Percentiles rank a stretch among this genome's conserved stretches.
These are phyloP conservation scores for Forbesichthys papilliferus DNA, from an alignment of 2,113 vertebrate species.

Conservation along the genomic window DNA sequence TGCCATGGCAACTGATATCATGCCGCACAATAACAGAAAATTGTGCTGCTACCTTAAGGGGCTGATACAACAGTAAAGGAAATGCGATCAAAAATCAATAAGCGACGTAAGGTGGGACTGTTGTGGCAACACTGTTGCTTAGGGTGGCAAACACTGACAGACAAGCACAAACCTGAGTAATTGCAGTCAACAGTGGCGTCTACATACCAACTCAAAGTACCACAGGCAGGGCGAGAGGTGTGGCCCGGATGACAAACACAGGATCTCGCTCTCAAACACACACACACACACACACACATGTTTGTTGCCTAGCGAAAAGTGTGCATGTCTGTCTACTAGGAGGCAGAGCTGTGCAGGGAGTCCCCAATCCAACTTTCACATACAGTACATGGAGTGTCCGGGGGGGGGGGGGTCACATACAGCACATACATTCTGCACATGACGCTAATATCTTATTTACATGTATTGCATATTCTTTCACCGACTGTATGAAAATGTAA, in stretches of 20 bases:
- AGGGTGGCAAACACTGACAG: constrained; percentile 6
- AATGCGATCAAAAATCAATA: constrained; percentile 42
- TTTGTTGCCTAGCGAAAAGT: background rate
- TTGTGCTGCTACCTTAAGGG: constrained; percentile 32
- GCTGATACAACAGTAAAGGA: constrained; percentile 25
- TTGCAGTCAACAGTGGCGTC: constrained; percentile 31
- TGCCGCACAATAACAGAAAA: constrained; percentile 44
- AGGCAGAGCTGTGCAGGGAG: too few species aligned
- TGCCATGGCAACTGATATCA: constrained; percentile 66
- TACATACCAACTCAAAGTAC: constrained; percentile 26
- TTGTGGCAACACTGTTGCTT: constrained; percentile 16
- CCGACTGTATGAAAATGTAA: too few species aligned
- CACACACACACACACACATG: constrained; percentile 5
- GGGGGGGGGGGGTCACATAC: too few species aligned
- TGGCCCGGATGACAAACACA: background rate
- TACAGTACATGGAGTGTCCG: too few species aligned
- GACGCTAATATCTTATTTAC: too few species aligned
- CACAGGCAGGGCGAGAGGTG: constrained; percentile 26
- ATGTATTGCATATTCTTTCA: too few species aligned
- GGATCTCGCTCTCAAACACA: background rate
- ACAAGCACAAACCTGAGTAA: constrained; percentile 36
- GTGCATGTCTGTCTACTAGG: too few species aligned
- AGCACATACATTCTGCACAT: too few species aligned
- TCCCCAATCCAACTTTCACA: too few species aligned
- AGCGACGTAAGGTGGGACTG: constrained; percentile 15